These are phyloP conservation scores for Numenius arquata DNA, from an alignment of 2,113 vertebrate species.

Conservation along the genomic window DNA sequence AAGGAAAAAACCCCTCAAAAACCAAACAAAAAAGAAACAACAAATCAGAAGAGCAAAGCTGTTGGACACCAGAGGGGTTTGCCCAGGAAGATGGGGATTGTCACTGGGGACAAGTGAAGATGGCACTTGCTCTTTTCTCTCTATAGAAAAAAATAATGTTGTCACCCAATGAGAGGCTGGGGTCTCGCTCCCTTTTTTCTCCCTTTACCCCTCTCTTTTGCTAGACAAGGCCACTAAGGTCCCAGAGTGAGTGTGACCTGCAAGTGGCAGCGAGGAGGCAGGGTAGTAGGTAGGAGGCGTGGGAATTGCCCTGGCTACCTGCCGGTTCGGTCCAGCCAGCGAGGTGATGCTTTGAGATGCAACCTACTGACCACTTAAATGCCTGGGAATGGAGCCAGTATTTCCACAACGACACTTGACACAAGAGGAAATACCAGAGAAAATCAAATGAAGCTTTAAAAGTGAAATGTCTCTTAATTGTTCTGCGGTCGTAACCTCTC, in stretches of 20 bases:
- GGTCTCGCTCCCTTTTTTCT: not conserved
- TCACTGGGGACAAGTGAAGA: not conserved
- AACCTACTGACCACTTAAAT: fast-evolving
- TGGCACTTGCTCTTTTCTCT: fast-evolving
- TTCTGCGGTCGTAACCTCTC: not conserved
- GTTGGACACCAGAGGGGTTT: not conserved
- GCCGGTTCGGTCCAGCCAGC: fast-evolving
- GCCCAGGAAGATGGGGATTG: not conserved
- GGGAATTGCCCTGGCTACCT: not conserved
- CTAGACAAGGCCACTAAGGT: not conserved
- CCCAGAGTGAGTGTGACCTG: fast-evolving
- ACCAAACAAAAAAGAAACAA: not conserved
- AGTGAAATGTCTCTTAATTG: conserved; percentile 11
- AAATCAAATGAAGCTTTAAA: not conserved
- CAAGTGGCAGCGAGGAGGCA: fast-evolving
- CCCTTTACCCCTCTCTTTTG: not conserved
- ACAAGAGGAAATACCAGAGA: not conserved
- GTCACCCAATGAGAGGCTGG: fast-evolving
- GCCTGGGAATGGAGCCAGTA: not conserved
- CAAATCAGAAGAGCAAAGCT: not conserved
- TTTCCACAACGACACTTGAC: not conserved
- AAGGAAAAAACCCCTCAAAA: not conserved
- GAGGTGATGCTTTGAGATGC: not conserved
- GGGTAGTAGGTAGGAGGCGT: fast-evolving
- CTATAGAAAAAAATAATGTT: not conserved